Evolutionary conservation across 1,140 invertebrate genomes (phyloP).

Genomic region (Drosophila pandora): DNA sequence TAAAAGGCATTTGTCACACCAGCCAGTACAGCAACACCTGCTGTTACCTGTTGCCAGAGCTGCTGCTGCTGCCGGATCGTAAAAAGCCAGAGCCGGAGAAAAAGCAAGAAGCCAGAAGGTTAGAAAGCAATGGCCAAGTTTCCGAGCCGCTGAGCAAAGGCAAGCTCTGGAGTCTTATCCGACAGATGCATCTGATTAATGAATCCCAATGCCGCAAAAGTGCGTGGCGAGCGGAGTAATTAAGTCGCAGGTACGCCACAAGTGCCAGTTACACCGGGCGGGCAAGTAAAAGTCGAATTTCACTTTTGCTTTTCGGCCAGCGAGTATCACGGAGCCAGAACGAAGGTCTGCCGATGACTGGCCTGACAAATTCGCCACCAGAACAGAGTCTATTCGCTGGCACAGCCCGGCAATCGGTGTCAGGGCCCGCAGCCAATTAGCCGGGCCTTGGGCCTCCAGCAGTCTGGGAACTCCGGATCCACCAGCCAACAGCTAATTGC

Average conservation of each 20-base stretch:
- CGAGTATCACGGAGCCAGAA: conserved; percentile 12
- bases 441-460: conserved; percentile 35
- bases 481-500: conserved; percentile 1
- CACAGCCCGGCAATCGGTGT: conserved; percentile 25
- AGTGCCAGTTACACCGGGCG: not conserved
- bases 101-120: not conserved
- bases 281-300: conserved; percentile 68
- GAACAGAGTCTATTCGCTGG: conserved; percentile 20
- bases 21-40: conserved; percentile 19
- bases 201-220: conserved; percentile 69
- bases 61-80: not conserved
- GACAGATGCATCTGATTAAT: conserved; percentile 82
- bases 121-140: conserved; percentile 33
- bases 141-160: conserved; percentile 39
- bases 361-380: conserved; percentile 44
- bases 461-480: conserved; percentile 35
- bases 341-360: conserved; percentile 20
- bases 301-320: conserved; percentile 64
- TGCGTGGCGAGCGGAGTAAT: conserved; percentile 76
- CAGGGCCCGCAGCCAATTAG: conserved; percentile 44
- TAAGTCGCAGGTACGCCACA: conserved; percentile 41
- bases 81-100: not conserved
- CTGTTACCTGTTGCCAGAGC: conserved; percentile 2
- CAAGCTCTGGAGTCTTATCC: conserved; percentile 53
- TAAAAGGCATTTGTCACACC: conserved; percentile 69